Evolutionary conservation across 1,140 invertebrate genomes (phyloP), one percentile per base, ranked within the genome.

Genomic region (Drosophila orena): DNA sequence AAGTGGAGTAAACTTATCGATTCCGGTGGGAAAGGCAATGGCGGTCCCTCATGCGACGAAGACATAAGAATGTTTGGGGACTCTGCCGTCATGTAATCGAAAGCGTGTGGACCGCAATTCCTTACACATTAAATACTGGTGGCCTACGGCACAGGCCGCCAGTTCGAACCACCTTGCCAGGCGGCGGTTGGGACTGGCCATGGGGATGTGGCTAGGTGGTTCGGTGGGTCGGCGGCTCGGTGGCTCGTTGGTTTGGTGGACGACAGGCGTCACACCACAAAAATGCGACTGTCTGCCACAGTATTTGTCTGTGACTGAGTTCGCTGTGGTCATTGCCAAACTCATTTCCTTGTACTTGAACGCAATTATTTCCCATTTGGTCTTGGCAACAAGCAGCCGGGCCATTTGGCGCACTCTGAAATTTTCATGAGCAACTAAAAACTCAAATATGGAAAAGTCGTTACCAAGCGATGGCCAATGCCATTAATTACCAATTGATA

Each of bases 321-420:
- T 49, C 62, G 47, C 66, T 68, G 56, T 65, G 79, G 75, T 83
- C 83, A 88, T 81, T 88, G 83, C 83, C 79, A 77, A 88, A 83
- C 75, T 66, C 88, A 65, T 88, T 81, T 88, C 83, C 83, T 83
- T 79, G 75, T 81, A 77, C 83, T 86, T 86, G 75, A 61, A 66
- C 62, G 52, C 56, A 81, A 79, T 81, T 81, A 69, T 65, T 70
- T 81, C 40, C 17, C 37, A 47, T 49, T 62, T 38, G 49, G 38
- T 40, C 76, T 60, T 80, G 57, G 64, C 50, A 86, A 77, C 68
- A 65, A 37, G 35, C 55, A 27, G 43, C 27, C 40, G 38, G 24
- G 20, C 14, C 47, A 49, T 30, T 52, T 22, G 44, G 12, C 15
- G 57, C 27, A 7, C 37, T 66, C 60, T 79, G 46, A 44, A 79